Base-by-base conservation (phyloP, 2,888 invertebrate genomes). In the Punctoribates punctum region DNA sequence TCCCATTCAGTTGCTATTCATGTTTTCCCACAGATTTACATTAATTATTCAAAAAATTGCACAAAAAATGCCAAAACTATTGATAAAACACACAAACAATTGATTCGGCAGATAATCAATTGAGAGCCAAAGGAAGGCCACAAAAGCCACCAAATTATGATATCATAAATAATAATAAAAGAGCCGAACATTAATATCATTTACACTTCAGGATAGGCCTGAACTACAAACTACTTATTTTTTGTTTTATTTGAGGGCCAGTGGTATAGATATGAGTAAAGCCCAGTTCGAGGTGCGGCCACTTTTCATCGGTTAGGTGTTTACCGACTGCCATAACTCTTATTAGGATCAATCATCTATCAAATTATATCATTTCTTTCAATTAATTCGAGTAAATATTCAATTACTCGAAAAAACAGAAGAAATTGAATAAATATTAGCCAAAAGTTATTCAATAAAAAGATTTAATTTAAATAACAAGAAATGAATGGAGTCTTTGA, bases 271-370 rank as follows among this genome's bases (percentile, higher is more conserved):
- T 27, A 9, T 25, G 60, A 27, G 67, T 17, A 67, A 42, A 42
- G 42, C 42, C 42, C 42, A 42, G 42, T 42, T 42, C 20, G 17
- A 67, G 67, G 67, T 67, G 67, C 67, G 67, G 67, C 34, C 67
- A 67, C 38, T 29, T 67, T 67, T 67, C 67, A 67, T 42, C 67
- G 42, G 42, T 20, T 42, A 67, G 67, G 67, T 38, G 67, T 67
- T 23, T 38, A 67, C 38, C 67, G 20, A 67, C 29, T 67, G 67
- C 42, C 67, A 42, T 42, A 67, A 51, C 27, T 25, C 29, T 62
- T 67, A 67, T 27, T 42, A 29, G 20, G 29, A 67, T 67, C 67
- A 67, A 67, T 42, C 42, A 42, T 67, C 20, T 38, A 13, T 42
- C 27, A 15, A 38, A 38, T 42, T 67, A 38, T 67, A 67, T 67